Base-by-base conservation (phyloP, 1,140 invertebrate species). In the Colletes latitarsis region DNA sequence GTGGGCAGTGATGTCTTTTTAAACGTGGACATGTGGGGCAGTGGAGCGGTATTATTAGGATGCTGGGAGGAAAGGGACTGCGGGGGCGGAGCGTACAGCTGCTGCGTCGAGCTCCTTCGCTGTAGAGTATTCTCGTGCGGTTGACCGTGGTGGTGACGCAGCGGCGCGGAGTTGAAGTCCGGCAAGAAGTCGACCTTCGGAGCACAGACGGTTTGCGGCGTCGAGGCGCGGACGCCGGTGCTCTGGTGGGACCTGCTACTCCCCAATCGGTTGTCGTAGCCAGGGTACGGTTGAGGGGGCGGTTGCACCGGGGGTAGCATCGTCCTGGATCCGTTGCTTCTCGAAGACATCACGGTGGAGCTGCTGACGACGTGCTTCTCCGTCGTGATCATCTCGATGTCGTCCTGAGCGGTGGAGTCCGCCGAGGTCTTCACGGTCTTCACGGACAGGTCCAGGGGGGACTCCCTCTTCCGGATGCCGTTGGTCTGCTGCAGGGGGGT, bases 381-480 rank as follows among this genome's bases (percentile, higher is more conserved):
- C 71, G 77, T 72, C n/a, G 67, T 19, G 57, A 82, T 81, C 15
- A 79, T 86, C n/a, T 95, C 94, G 5, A 92, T 87, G 68, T 96
- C 96, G 86, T 97, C 96, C 87, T 96, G 95, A 0, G 96, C 96
- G 1, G 97, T 97, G 1, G 97, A 97, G 91, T 98, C 97, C 0
- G 97, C 97, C 1, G 96, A 96, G 55, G 97, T 97, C 87, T 97
- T 96, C 0, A 98, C 96, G 0, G 97, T 97, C 89, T 97, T 97
- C 53, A 98, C 96, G 0, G 97, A 97, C 15, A 98, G 93, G 92
- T 98, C 97, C 63, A 98, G 90, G 0, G 97, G 97, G 1, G 96
- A 97, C 89, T 97, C 96, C 53, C 95, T 94, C 90, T 95, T 96
- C 69, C 91, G 90, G 1, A 90, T n/a, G 0, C 88, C 88, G 58